These are phyloP conservation scores for Iphiclides podalirius DNA, from an alignment of 2,888 invertebrate genomes.

Conservation along the genomic window DNA sequence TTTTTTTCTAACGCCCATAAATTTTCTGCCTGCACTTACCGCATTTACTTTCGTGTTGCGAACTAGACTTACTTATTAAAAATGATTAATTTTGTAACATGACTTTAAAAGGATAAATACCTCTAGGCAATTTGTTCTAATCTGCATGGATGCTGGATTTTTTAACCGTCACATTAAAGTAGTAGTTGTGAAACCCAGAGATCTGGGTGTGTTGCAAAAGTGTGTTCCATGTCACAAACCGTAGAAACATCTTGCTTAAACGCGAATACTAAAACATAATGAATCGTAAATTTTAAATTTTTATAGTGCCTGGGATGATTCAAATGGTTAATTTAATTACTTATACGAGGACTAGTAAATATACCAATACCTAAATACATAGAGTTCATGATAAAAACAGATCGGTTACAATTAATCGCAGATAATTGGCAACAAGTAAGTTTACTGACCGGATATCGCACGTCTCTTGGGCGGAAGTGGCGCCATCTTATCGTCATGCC, in stretches of 20 bases:
- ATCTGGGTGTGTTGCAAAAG: neutral
- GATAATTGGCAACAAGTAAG: constrained; percentile 23
- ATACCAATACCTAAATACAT: too few relatives aligned
- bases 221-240: neutral
- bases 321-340: too few relatives aligned
- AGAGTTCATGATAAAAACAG: too few relatives aligned
- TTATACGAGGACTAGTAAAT: too few relatives aligned
- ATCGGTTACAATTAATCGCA: too few relatives aligned
- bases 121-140: too few relatives aligned
- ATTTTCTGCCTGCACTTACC: neutral
- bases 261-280: neutral
- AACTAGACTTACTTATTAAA: too few relatives aligned
- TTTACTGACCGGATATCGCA: constrained; percentile 51
- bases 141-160: neutral
- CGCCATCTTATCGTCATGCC: constrained; percentile 45
- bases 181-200: neutral
- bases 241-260: neutral
- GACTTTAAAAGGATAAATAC: too few relatives aligned
- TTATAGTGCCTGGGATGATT: too few relatives aligned
- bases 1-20: neutral
- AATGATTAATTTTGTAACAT: too few relatives aligned
- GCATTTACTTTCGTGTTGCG: too few relatives aligned
- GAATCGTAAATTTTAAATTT: too few relatives aligned
- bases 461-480: constrained; percentile 47
- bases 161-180: neutral